Evolutionary conservation across 2,797 vertebrate genomes (phyloP).

Genomic region (Danio tinwini): DNA sequence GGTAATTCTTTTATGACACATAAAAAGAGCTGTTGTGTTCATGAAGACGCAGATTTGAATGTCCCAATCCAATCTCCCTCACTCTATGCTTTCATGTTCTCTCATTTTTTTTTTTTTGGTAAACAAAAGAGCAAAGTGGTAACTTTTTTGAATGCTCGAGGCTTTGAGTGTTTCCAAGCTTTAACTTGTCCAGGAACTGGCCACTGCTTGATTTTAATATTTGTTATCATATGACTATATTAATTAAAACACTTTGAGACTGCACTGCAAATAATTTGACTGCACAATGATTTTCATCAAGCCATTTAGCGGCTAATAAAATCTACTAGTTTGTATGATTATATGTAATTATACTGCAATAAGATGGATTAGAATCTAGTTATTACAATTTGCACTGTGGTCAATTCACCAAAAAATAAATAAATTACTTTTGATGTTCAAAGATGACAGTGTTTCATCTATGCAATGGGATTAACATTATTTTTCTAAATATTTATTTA

Average conservation of each 20-base stretch:
- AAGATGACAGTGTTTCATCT: too few species aligned
- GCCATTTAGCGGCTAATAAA: not conserved
- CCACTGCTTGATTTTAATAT: not conserved
- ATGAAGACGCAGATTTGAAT: not conserved
- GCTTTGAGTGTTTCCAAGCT: not conserved
- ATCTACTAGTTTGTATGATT: not conserved
- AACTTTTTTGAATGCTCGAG: not conserved
- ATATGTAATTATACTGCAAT: not conserved
- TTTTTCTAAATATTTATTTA: not conserved
- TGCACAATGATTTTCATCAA: not conserved
- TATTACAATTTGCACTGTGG: not conserved
- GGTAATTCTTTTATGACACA: slow-evolving; percentile 12
- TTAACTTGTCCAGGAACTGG: too few species aligned
- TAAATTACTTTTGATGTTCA: too few species aligned
- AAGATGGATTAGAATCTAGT: not conserved
- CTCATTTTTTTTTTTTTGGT: not conserved
- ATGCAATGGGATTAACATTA: not conserved
- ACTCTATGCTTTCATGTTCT: not conserved
- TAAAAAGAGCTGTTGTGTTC: slow-evolving; percentile 28
- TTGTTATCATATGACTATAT: not conserved
- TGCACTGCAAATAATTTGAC: not conserved
- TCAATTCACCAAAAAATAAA: too few species aligned
- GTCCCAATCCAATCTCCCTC: not conserved
- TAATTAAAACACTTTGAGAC: not conserved
- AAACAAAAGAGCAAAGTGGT: not conserved